Conservation (phyloP, 2,888 invertebrate genomes). For the Plagodis pulveraria region DNA sequence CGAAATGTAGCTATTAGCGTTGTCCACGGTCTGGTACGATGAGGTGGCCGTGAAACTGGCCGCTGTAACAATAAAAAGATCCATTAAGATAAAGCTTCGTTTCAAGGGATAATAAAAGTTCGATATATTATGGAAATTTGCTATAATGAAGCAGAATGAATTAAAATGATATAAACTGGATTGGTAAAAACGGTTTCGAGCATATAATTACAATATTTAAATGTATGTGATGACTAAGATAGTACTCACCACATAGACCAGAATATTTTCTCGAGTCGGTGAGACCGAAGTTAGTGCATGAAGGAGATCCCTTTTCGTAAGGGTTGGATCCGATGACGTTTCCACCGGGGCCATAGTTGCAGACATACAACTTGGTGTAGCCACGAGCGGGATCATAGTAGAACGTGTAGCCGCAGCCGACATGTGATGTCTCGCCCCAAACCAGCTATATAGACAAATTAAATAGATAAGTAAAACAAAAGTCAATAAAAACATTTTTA, state of each 20-base stretch:
- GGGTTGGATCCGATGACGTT: conserved; percentile 91
- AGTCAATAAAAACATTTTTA: not conserved
- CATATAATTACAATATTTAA: conserved; percentile 29
- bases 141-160: conserved; percentile 35
- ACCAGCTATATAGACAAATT: conserved; percentile 86
- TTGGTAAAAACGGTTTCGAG: conserved; percentile 27
- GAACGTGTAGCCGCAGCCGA: conserved; percentile 95
- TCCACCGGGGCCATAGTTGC: conserved; percentile 94
- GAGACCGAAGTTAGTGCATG: conserved; percentile 89
- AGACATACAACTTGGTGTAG: conserved; percentile 93
- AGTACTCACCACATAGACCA: conserved; percentile 90
- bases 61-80: conserved; percentile 61
- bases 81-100: conserved; percentile 33
- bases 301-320: conserved; percentile 90
- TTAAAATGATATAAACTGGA: conserved; percentile 32
- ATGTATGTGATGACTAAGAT: conserved; percentile 35
- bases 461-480: conserved; percentile 24
- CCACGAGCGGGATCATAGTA: conserved; percentile 90
- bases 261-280: conserved; percentile 89
- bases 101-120: conserved; percentile 30
- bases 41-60: conserved; percentile 71
- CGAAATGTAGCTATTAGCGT: conserved; percentile 79
- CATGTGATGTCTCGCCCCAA: conserved; percentile 93
- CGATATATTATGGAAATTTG: conserved; percentile 36
- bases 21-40: conserved; percentile 70